Percentiles rank a stretch among this genome's conserved stretches.
Evolutionary conservation across 2,888 invertebrate species (phyloP).

Genomic region (Heliconius cydno): DNA sequence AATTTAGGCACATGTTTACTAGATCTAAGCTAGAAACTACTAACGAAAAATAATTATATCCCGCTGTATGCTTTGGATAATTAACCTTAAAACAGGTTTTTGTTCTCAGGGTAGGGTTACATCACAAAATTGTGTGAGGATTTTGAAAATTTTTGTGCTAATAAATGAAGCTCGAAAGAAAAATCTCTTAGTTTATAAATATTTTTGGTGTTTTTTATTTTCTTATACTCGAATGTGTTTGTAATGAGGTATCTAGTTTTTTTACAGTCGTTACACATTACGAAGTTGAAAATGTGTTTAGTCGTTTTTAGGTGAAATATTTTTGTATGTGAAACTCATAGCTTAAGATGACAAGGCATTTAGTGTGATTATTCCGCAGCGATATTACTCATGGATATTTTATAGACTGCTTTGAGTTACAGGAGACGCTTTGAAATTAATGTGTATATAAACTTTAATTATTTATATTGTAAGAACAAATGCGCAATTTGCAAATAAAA

Average conservation of each 20-base stretch:
- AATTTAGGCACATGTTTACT: slow-evolving; percentile 42
- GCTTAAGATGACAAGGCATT: slow-evolving; percentile 73
- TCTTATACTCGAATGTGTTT: slow-evolving; percentile 33
- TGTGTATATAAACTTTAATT: slow-evolving; percentile 73
- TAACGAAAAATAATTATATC: slow-evolving; percentile 29
- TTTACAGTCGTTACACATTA: slow-evolving; percentile 47
- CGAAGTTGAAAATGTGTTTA: slow-evolving; percentile 64
- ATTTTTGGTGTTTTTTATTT: slow-evolving; percentile 30
- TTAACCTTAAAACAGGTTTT: slow-evolving; percentile 33
- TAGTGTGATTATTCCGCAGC: slow-evolving; percentile 59
- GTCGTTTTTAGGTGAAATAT: slow-evolving; percentile 77
- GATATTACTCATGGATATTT: slow-evolving; percentile 55
- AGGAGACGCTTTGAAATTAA: slow-evolving; percentile 71
- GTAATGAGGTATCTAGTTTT: slow-evolving; percentile 30
- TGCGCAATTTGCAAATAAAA: slow-evolving; percentile 72
- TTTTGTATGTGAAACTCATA: slow-evolving; percentile 78
- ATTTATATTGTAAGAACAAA: slow-evolving; percentile 74
- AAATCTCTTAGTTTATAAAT: slow-evolving; percentile 33
- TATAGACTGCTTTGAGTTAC: slow-evolving; percentile 79
- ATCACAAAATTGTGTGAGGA: slow-evolving; percentile 31
- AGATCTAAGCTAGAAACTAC: slow-evolving; percentile 42
- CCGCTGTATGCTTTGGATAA: slow-evolving; percentile 32
- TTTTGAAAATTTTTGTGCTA: slow-evolving; percentile 29
- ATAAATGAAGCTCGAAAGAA: slow-evolving; percentile 27
- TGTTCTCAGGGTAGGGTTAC: slow-evolving; percentile 36